Evolutionary conservation across 2,888 invertebrate species (phyloP), one percentile per base, ranked within the genome.

Genomic region (Lapara coniferarum): DNA sequence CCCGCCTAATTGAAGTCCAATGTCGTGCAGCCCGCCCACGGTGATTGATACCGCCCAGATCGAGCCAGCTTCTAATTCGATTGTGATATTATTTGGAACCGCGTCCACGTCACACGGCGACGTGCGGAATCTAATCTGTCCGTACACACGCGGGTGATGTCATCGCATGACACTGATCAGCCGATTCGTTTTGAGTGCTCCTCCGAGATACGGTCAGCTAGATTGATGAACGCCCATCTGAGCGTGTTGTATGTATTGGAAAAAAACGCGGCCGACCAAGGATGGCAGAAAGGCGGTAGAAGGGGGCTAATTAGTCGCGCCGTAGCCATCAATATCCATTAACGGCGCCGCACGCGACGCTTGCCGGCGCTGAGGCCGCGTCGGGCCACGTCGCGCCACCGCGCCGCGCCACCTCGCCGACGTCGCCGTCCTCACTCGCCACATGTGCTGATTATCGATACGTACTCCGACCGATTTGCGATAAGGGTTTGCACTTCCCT

Each of bases 1-100:
- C 89, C 90, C 90, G 91, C 87, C 92, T 93, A 93, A 93, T 93
- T 93, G 93, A 92, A 93, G 91, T 91, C 92, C 93, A 92, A 91
- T 93, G 93, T 93, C 93, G 91, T 86, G 82, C 89, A 77, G 89
- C 88, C 89, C 92, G 90, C 92, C 92, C 89, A 89, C 89, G 88
- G 90, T 91, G 93, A 92, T 92, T 92, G 91, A 92, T 92, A 91
- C 91, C 89, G 86, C 86, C 88, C 89, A 85, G 85, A 83, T 83
- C 85, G 82, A 82, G 82, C 81, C 84, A 82, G 87, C 86, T 85
- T 89, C 90, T 90, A 91, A 92, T 91, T 89, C 89, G 89, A 91
- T 91, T 89, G 88, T 89, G 84, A 89, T 89, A 90, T 88, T 89
- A 90, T 91, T 90, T 89, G 86, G 84, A 85, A 86, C 86, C 85